phyloP scores from a whole-genome alignment of 2,888 invertebrate species.

The Tetragonisca angustula region DNA sequence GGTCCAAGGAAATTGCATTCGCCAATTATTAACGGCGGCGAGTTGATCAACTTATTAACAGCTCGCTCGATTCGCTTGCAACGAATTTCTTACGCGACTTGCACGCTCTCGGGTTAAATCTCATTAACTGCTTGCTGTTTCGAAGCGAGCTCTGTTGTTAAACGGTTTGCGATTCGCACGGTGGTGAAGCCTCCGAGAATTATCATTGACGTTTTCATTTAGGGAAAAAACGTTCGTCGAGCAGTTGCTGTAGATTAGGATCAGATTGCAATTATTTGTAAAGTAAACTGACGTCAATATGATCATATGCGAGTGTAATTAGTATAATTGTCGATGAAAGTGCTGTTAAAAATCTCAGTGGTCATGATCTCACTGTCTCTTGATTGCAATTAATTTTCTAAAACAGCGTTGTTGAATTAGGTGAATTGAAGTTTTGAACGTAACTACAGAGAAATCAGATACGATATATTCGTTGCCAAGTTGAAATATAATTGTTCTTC shows the following conservation, averaged over 20 bases:
- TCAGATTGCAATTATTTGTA: too few relatives aligned
- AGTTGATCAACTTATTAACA: conserved; percentile 35
- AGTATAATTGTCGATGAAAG: background rate
- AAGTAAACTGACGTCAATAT: too few relatives aligned
- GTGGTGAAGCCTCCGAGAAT: background rate
- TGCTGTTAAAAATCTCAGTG: background rate
- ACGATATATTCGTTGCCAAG: too few relatives aligned
- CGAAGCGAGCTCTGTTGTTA: background rate
- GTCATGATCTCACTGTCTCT: background rate
- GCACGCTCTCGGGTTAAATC: background rate
- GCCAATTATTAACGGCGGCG: conserved; percentile 10
- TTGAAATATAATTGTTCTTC: too few relatives aligned
- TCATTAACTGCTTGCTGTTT: background rate
- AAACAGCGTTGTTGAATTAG: too few relatives aligned
- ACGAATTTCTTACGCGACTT: background rate
- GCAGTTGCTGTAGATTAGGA: too few relatives aligned
- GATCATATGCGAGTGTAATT: background rate
- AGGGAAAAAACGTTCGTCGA: too few relatives aligned
- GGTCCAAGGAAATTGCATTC: background rate
- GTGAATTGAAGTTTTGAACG: too few relatives aligned
- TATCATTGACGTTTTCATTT: background rate
- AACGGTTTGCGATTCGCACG: background rate
- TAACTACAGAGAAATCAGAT: too few relatives aligned
- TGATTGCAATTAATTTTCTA: too few relatives aligned
- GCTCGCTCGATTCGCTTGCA: conserved; percentile 13